Evolutionary conservation across 2,888 invertebrate genomes (phyloP), one percentile per base, ranked within the genome.

Genomic region (Tigriopus californicus): DNA sequence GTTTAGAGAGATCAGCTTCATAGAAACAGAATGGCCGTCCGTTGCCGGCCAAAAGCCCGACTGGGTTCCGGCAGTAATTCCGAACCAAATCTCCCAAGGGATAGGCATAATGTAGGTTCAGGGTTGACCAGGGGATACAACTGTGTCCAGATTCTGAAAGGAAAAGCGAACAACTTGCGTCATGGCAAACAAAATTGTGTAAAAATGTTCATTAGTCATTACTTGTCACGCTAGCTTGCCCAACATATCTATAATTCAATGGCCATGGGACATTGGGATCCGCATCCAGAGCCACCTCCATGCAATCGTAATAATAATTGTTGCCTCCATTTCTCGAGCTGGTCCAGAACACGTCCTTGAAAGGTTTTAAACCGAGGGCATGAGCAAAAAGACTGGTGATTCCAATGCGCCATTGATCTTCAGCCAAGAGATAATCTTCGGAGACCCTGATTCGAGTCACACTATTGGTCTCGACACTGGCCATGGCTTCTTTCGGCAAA

Each of bases 321-420:
- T 53, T n/a, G 2, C 20, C 53, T 10, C 12, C 12, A 20, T 53
- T 53, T n/a, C 12, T 20, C 20, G 13, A 13, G 20, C n/a, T 18
- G 3, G 56, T 22, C 58, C 49, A 40, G 40, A 51, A 58, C 2
- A 40, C 33, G 40, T 58, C 52, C 41, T 58, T 58, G 15, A 58
- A 58, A 18, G 58, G 25, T 5, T 54, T 18, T 4, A 52, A 18
- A 15, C 58, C 58, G 4, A 58, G 10, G 5, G 52, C n/a, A 25
- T 18, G 11, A 15, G 58, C 55, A 13, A 58, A 15, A 20, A 25
- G 18, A 18, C 55, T 24, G 22, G 58, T 15, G 13, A 53, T 20
- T 8, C 58, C 58, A n/a, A 58, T 58, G 2, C 46, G 24, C 58
- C 58, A 58, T 18, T 53, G 22, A 53, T 53, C 53, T n/a, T 20